phyloP scores from a whole-genome alignment of 2,888 invertebrate genomes.

The Branchellion lobata region DNA sequence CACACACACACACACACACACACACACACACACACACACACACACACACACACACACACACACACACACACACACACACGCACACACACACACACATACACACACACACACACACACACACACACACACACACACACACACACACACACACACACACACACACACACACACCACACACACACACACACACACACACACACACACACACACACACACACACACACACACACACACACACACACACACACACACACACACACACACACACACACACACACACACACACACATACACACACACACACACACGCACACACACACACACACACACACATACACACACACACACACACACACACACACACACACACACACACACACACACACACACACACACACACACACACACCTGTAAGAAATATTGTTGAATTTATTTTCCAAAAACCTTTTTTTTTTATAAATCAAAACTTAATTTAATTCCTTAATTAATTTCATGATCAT shows the following conservation, averaged over 20 bases:
- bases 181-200: not conserved
- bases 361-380: not conserved
- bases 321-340: slow-evolving; percentile 25
- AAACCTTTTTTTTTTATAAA: no score
- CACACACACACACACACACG: slow-evolving; percentile 17
- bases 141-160: slow-evolving; percentile 29
- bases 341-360: slow-evolving; percentile 2
- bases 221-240: slow-evolving; percentile 3
- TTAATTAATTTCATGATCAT: no score
- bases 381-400: not conserved
- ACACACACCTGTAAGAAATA: no score
- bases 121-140: slow-evolving; percentile 28
- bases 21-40: slow-evolving; percentile 22
- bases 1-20: slow-evolving; percentile 29
- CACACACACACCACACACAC: slow-evolving; percentile 11
- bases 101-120: no score
- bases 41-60: slow-evolving; percentile 9
- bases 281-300: slow-evolving; percentile 3
- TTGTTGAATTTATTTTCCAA: no score
- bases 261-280: slow-evolving; percentile 5
- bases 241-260: slow-evolving; percentile 15
- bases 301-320: slow-evolving; percentile 27
- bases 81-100: slow-evolving; percentile 17
- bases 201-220: not conserved
- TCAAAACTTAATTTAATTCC: no score